A percentile compares a stretch with the other conserved stretches of the same genome.
Conservation (phyloP, 2,113 vertebrate genomes). For the Gymnocephalus cernua region DNA sequence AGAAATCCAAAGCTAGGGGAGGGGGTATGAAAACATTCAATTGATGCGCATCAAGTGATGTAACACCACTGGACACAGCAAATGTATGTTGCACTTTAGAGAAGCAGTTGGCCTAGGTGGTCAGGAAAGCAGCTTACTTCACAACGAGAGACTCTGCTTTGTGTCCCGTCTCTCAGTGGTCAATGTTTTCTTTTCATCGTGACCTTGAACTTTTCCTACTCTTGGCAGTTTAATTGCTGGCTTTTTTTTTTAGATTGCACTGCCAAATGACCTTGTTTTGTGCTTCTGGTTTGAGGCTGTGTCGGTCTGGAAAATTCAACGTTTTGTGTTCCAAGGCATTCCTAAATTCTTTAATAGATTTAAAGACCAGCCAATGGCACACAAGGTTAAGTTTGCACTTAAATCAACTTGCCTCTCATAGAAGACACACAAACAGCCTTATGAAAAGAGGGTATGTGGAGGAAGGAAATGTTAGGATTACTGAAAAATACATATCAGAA, state of each 20-base stretch:
- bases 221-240: neutral
- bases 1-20: too few species aligned
- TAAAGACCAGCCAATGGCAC: neutral
- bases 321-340: conserved; percentile 4
- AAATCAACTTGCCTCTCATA: neutral
- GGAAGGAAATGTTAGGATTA: neutral
- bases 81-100: too few species aligned
- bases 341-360: neutral
- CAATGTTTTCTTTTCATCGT: too few species aligned
- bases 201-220: neutral
- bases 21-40: too few species aligned
- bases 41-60: too few species aligned
- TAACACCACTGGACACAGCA: too few species aligned
- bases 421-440: neutral
- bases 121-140: too few species aligned
- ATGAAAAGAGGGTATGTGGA: neutral
- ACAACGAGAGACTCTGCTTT: too few species aligned
- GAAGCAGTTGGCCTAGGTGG: too few species aligned
- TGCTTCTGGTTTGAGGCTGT: neutral
- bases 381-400: conserved; percentile 11
- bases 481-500: neutral
- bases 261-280: neutral
- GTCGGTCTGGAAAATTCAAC: neutral
- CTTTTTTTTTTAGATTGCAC: neutral
- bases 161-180: too few species aligned